These are phyloP conservation scores for Drosophila ambigua DNA, from an alignment of 1,140 invertebrate genomes.

Conservation along the genomic window DNA sequence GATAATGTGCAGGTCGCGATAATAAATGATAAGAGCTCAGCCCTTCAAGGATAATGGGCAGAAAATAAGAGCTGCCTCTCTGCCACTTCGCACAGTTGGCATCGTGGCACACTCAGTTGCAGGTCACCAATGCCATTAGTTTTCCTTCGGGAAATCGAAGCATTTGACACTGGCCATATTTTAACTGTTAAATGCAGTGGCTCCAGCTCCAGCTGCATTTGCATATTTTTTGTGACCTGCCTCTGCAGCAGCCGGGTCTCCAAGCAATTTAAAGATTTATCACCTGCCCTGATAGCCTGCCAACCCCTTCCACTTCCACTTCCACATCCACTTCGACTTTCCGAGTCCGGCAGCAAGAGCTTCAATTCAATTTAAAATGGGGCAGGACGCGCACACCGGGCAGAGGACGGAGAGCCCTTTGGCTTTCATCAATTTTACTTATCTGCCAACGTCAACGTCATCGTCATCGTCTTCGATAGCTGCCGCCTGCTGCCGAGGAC, in stretches of 20 bases:
- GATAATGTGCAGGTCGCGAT: conserved; percentile 10
- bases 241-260: conserved; percentile 28
- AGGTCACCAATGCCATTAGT: conserved; percentile 56
- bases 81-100: too few relatives aligned
- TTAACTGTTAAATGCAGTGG: conserved; percentile 63
- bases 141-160: conserved; percentile 50
- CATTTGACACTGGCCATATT: conserved; percentile 69
- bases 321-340: too few relatives aligned
- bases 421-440: conserved; percentile 63
- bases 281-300: conserved; percentile 48
- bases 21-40: conserved; percentile 36
- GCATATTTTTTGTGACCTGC: conserved; percentile 54
- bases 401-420: conserved; percentile 1
- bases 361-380: conserved; percentile 57
- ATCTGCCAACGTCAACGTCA: conserved; percentile 42
- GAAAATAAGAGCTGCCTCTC: neutral
- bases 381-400: conserved; percentile 8
- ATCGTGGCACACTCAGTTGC: conserved; percentile 9
- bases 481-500: too few relatives aligned
- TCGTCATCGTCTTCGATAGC: neutral
- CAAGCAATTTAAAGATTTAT: conserved; percentile 70
- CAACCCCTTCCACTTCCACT: neutral
- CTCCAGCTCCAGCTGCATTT: conserved; percentile 51
- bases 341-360: conserved; percentile 17
- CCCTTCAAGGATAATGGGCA: neutral